These are phyloP conservation scores for Gymnosoma rotundatum DNA, from an alignment of 2,888 invertebrate genomes.

Conservation along the genomic window DNA sequence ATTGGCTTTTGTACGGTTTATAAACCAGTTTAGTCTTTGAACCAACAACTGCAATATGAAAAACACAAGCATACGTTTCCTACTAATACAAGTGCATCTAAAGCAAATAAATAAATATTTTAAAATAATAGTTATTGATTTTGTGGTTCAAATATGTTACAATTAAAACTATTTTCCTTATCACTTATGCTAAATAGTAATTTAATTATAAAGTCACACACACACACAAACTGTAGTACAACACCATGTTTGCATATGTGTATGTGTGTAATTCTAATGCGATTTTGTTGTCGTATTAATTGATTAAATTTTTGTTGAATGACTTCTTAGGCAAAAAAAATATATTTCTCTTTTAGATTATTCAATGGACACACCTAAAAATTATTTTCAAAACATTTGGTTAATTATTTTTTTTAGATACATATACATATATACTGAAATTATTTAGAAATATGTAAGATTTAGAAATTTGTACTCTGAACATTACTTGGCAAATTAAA, in stretches of 20 bases:
- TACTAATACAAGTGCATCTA: no score
- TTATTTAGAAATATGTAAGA: no score
- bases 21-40: not conserved
- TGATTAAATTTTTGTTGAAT: constrained; percentile 26
- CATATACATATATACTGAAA: no score
- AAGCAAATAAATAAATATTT: constrained; percentile 18
- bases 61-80: not conserved
- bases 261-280: constrained; percentile 15
- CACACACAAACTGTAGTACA: not conserved
- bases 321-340: not conserved
- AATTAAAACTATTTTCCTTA: constrained; percentile 60
- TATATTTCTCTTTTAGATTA: constrained; percentile 1
- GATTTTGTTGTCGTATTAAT: constrained; percentile 25
- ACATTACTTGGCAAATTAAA: no score
- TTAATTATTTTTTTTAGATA: no score
- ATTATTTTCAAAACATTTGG: not conserved
- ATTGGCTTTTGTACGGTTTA: constrained; percentile 7
- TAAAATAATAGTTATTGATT: constrained; percentile 28
- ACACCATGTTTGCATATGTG: not conserved
- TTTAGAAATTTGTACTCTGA: no score
- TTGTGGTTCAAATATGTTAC: constrained; percentile 28
- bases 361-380: constrained; percentile 54
- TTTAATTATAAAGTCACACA: constrained; percentile 5
- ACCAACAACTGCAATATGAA: not conserved
- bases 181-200: constrained; percentile 46